Percentiles rank a stretch among this genome's conserved stretches.
These are phyloP conservation scores for Tragopan temminckii DNA, from an alignment of 2,797 vertebrate species.

Conservation along the genomic window DNA sequence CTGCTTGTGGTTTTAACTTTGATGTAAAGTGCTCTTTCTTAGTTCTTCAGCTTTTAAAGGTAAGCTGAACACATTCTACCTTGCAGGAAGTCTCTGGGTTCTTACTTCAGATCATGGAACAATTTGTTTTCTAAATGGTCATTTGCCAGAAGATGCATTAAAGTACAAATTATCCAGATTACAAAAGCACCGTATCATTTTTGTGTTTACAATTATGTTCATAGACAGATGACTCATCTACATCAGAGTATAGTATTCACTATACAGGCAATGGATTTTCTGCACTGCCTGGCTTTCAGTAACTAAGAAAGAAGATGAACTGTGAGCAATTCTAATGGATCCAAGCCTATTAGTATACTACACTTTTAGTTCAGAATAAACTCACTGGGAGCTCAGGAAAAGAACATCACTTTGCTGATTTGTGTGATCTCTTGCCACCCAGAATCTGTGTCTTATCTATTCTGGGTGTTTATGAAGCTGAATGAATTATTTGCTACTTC, in stretches of 20 bases:
- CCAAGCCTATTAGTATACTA: background rate
- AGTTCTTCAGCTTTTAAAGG: constrained; percentile 7
- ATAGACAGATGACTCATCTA: background rate
- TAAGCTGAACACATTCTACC: background rate
- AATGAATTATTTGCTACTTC: constrained; percentile 29
- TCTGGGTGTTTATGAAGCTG: constrained; percentile 10
- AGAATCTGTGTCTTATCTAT: constrained; percentile 20
- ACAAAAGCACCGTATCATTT: constrained; percentile 16
- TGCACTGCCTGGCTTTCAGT: background rate
- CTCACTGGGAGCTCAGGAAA: background rate
- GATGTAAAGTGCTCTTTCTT: constrained; percentile 8
- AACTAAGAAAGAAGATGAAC: constrained; percentile 37
- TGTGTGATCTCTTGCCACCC: background rate
- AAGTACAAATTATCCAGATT: constrained; percentile 29
- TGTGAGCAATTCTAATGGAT: constrained; percentile 17
- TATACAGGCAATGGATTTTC: constrained; percentile 14
- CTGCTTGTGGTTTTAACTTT: background rate
- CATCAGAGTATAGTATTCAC: constrained; percentile 15
- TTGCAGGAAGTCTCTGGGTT: background rate
- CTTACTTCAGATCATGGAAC: background rate
- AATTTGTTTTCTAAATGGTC: constrained; percentile 25
- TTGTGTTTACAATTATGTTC: constrained; percentile 30
- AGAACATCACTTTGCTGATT: constrained; percentile 24
- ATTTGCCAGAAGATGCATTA: constrained; percentile 43
- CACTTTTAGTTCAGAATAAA: constrained; percentile 29